Conservation (phyloP, 2,888 invertebrate genomes). For the Pandemis heparana region DNA sequence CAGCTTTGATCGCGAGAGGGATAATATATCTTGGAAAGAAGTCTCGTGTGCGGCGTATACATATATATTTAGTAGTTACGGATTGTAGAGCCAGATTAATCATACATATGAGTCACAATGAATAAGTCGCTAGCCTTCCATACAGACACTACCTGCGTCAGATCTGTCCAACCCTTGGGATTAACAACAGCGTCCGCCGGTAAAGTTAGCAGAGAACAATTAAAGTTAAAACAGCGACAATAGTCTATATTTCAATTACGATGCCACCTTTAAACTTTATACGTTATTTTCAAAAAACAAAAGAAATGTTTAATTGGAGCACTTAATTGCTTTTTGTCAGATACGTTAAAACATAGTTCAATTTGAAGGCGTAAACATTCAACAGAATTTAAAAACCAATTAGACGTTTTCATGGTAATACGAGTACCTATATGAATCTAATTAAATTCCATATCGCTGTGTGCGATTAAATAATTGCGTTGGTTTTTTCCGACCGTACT, state of each 20-base stretch:
- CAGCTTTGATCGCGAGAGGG: slow-evolving; percentile 19
- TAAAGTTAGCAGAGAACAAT: too few species aligned
- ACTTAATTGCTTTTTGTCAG: too few species aligned
- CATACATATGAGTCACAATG: neutral
- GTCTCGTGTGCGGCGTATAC: neutral
- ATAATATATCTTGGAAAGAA: neutral
- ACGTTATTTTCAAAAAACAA: too few species aligned
- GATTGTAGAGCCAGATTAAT: neutral
- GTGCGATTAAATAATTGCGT: neutral
- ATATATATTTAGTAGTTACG: neutral
- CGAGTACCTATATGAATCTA: neutral
- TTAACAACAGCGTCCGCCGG: neutral
- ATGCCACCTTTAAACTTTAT: too few species aligned
- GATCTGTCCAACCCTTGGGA: neutral
- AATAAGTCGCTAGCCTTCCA: neutral
- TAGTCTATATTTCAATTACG: too few species aligned
- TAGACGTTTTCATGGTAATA: neutral
- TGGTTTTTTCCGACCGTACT: slow-evolving; percentile 30
- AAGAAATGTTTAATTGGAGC: too few species aligned
- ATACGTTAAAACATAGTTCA: neutral
- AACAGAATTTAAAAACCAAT: neutral
- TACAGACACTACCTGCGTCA: neutral
- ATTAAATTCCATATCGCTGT: neutral
- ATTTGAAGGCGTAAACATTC: neutral
- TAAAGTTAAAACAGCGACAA: too few species aligned